phyloP scores from a whole-genome alignment of 2,113 vertebrate genomes.

The Chaetodon trifascialis region DNA sequence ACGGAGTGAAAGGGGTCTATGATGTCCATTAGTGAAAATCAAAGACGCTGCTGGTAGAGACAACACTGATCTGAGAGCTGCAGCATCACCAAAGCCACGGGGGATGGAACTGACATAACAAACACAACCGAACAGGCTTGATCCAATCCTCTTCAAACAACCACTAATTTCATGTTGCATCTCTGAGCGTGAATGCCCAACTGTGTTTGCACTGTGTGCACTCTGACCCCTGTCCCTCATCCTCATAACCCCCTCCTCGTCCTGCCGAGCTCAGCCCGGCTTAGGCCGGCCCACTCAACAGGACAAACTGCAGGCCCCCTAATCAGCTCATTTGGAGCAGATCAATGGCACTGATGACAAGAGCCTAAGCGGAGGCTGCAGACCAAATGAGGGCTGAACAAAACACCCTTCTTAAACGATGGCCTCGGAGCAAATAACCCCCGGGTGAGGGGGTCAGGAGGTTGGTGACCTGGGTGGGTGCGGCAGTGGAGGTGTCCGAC shows the following conservation, averaged over 20 bases:
- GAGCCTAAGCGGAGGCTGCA: slow-evolving; percentile 59
- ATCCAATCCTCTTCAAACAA: slow-evolving; percentile 63
- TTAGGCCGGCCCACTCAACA: slow-evolving; percentile 65
- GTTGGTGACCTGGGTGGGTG: slow-evolving; percentile 78
- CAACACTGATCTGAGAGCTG: slow-evolving; percentile 32
- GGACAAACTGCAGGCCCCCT: slow-evolving; percentile 80
- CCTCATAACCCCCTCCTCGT: slow-evolving; percentile 42
- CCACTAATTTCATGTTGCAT: slow-evolving; percentile 71
- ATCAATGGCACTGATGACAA: slow-evolving; percentile 83
- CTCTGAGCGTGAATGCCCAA: slow-evolving; percentile 71
- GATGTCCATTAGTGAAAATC: slow-evolving; percentile 42
- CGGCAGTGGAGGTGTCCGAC: slow-evolving; percentile 75
- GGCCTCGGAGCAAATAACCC: slow-evolving; percentile 82
- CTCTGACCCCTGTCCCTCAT: slow-evolving; percentile 69
- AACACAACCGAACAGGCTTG: slow-evolving; percentile 44
- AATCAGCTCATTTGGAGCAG: slow-evolving; percentile 83
- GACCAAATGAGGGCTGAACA: slow-evolving; percentile 73
- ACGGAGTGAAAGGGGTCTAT: slow-evolving; percentile 5
- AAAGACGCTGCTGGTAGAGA: slow-evolving; percentile 40
- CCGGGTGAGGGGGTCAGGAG: slow-evolving; percentile 75
- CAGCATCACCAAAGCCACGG: slow-evolving; percentile 45
- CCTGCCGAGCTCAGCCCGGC: slow-evolving; percentile 55
- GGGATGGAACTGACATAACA: slow-evolving; percentile 56
- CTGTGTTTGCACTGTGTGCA: slow-evolving; percentile 69
- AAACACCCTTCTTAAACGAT: slow-evolving; percentile 81